Percentiles rank a stretch among this genome's conserved stretches.
Conservation (phyloP, 2,888 invertebrate genomes). For the Apantesis nais region DNA sequence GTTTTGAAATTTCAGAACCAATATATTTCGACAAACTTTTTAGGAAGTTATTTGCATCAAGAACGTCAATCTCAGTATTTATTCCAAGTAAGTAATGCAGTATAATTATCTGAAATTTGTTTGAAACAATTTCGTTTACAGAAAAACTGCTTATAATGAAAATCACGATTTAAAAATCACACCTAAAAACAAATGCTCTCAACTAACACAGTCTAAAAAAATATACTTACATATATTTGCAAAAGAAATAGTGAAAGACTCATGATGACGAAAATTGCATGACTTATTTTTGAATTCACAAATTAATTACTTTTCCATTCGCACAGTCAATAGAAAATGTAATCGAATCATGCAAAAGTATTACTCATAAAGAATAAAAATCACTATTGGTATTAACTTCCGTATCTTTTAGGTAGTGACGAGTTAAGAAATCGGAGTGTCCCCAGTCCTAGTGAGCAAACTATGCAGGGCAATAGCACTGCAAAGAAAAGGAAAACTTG, state of each 20-base stretch:
- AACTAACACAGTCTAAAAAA: not conserved
- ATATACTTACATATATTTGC: slow-evolving; percentile 3
- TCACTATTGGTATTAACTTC: too few species aligned
- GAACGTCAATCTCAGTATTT: not conserved
- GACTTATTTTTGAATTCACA: not conserved
- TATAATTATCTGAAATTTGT: not conserved
- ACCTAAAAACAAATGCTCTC: not conserved
- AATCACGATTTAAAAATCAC: not conserved
- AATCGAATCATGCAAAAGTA: not conserved
- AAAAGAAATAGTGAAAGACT: not conserved
- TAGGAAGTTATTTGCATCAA: not conserved
- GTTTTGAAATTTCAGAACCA: not conserved
- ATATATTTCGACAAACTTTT: not conserved
- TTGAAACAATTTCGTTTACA: not conserved
- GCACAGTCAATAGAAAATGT: not conserved
- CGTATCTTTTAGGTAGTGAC: too few species aligned
- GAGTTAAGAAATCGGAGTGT: too few species aligned
- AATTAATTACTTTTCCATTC: not conserved
- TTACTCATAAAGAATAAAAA: not conserved
- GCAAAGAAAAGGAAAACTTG: too few species aligned
- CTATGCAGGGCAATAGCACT: too few species aligned
- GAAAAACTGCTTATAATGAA: not conserved
- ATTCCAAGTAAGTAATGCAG: not conserved
- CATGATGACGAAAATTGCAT: not conserved
- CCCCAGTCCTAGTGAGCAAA: too few species aligned